Base-by-base conservation (phyloP, 2,797 vertebrate genomes). In the Silurus aristotelis region DNA sequence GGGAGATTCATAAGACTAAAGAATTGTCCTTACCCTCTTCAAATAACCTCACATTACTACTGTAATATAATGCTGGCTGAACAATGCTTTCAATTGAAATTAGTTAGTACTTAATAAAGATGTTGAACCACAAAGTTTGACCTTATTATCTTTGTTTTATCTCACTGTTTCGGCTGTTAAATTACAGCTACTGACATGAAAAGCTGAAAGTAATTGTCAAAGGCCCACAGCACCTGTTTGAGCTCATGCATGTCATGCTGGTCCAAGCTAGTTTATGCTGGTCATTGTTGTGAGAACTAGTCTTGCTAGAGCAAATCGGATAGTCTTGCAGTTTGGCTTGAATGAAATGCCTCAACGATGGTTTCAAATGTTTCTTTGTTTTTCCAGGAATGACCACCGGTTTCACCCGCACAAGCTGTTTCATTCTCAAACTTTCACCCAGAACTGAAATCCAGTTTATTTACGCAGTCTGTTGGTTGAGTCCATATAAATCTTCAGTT, bases 71-170 rank as follows among this genome's bases (percentile, higher is more conserved):
- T 48, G 43, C 78, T 80, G 22, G 38, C 61, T 80, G 43, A 22
- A 38, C 43, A 66, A 22, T 20, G 14, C 60, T 64, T 64, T 80
- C 43, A 80, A 6, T 66, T 25, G 43, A 14, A 48, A 38, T 22
- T 67, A 81, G 17, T 52, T 27, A 13, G 9, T 22, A 20, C n/a
- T 70, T 71, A 82, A 71, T 71, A 10, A 82, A 82, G 1, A 6
- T n/a, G 13, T 5, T 71, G 67, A n/a, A 38, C 19, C 80, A n/a
- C 70, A 71, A 60, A 71, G 1, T 25, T 71, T 60, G 80, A 58
- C 80, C 48, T 70, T 82, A 56, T 70, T 68, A 82, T 38, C 48
- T 22, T 55, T 70, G 56, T 71, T 71, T 25, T 25, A 70, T 56
- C 14, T 43, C 19, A 60, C 27, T 82, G 19, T 56, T 70, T 67